Evolutionary conservation across 2,113 vertebrate species (phyloP), one percentile per base, ranked within the genome.

Genomic region (Hypomesus transpacificus): DNA sequence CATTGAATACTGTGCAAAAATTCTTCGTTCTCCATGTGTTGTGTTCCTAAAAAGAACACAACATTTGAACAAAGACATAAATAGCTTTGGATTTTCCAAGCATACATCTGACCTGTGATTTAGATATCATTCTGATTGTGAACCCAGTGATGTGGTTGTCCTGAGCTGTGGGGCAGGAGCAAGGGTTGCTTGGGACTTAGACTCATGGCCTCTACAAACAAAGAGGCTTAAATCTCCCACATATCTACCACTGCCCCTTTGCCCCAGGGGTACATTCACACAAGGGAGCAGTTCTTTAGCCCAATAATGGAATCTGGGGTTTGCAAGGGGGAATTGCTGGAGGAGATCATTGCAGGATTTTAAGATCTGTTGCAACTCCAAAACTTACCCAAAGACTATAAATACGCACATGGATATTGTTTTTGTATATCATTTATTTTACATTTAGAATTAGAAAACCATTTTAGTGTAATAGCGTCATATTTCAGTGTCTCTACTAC

Each of bases 241-340:
- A 86, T 79, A 84, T 87, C 80, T 82, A 77, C 68, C 78, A 74
- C 62, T 82, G 72, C 76, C 67, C 76, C 72, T 86, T 78, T 75
- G 82, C 84, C 86, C 80, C 2, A 61, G 76, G 85, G 84, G 82
- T 77, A 72, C 62, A 58, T 3, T 76, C 73, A 82, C 76, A 88
- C 87, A 87, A 88, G 83, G 80, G 79, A 76, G 82, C 66, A 75
- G 83, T 90, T 91, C 86, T 88, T 79, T 77, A 73, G 58, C 72
- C 73, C 67, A 75, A 84, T 78, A 84, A 84, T 87, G 77, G 76
- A 83, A 85, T 84, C 77, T 63, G 34, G 71, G 74, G 82, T 83
- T 88, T 82, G 84, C 69, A 69, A 69, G 78, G 80, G 75, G 69
- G 20, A 87, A 87, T 61, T 80, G 66, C 66, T 65, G 77, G 72